These are phyloP conservation scores for Neopelma chrysocephalum DNA, from an alignment of 2,797 vertebrate genomes.

Conservation along the genomic window DNA sequence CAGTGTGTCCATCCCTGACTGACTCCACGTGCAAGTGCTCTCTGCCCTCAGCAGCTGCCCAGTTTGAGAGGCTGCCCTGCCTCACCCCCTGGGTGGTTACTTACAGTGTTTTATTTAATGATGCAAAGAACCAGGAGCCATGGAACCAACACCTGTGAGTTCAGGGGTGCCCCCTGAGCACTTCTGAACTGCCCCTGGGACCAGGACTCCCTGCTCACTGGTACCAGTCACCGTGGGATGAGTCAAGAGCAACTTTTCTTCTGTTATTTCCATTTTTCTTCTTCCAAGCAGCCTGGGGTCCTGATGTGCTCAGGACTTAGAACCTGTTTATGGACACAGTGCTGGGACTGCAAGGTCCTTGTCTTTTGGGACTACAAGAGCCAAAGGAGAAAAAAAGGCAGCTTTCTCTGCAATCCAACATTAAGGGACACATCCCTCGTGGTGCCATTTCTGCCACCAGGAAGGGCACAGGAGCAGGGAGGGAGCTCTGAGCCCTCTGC, in stretches of 20 bases:
- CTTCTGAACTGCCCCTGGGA: background rate
- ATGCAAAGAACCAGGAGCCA: background rate
- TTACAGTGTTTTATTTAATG: background rate
- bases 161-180: background rate
- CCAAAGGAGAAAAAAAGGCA: background rate
- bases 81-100: rapidly evolving
- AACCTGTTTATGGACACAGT: background rate
- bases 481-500: background rate
- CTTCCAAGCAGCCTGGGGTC: background rate
- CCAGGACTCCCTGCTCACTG: background rate
- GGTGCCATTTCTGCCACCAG: background rate
- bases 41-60: background rate
- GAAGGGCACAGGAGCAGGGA: background rate
- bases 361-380: background rate
- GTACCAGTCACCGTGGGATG: rapidly evolving
- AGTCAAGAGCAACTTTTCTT: background rate
- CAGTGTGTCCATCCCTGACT: background rate
- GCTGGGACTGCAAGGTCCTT: background rate
- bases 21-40: background rate
- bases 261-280: background rate
- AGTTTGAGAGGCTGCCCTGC: background rate
- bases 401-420: background rate
- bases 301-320: rapidly evolving
- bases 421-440: rapidly evolving
- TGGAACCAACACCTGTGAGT: background rate